These are phyloP conservation scores for Gadopsis marmoratus DNA, from an alignment of 2,797 vertebrate genomes.

Conservation along the genomic window DNA sequence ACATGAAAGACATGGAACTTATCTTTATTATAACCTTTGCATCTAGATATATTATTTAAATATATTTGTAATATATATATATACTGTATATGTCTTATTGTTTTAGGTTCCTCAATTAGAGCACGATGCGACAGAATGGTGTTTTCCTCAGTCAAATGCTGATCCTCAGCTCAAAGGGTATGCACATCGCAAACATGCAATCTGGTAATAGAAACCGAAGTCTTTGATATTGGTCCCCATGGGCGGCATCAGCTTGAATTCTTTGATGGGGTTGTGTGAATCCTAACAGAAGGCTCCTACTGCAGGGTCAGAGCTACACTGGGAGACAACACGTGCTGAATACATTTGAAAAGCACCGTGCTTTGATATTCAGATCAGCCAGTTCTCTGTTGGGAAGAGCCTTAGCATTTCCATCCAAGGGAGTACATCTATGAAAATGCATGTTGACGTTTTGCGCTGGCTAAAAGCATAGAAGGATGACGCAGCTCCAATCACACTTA, in stretches of 20 bases:
- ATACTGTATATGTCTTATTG: constrained; percentile 28
- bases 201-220: constrained; percentile 68
- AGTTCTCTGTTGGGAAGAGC: constrained; percentile 50
- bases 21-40: constrained; percentile 41
- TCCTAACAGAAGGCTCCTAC: constrained; percentile 70
- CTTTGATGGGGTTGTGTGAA: constrained; percentile 60
- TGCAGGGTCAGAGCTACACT: constrained; percentile 73
- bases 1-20: constrained; percentile 28
- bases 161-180: constrained; percentile 48
- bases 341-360: constrained; percentile 68
- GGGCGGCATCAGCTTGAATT: constrained; percentile 69
- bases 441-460: constrained; percentile 55
- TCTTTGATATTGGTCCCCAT: constrained; percentile 79
- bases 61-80: too few relatives aligned
- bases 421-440: constrained; percentile 59
- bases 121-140: constrained; percentile 32
- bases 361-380: constrained; percentile 81
- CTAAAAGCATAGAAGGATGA: constrained; percentile 51
- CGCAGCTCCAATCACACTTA: constrained; percentile 33
- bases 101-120: constrained; percentile 47
- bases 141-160: constrained; percentile 54
- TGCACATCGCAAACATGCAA: constrained; percentile 53
- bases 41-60: constrained; percentile 5
- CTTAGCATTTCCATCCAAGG: constrained; percentile 44
- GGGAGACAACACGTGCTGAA: constrained; percentile 74